These are phyloP conservation scores for Drosophila suboccidentalis DNA, from an alignment of 2,888 invertebrate genomes.

Conservation along the genomic window DNA sequence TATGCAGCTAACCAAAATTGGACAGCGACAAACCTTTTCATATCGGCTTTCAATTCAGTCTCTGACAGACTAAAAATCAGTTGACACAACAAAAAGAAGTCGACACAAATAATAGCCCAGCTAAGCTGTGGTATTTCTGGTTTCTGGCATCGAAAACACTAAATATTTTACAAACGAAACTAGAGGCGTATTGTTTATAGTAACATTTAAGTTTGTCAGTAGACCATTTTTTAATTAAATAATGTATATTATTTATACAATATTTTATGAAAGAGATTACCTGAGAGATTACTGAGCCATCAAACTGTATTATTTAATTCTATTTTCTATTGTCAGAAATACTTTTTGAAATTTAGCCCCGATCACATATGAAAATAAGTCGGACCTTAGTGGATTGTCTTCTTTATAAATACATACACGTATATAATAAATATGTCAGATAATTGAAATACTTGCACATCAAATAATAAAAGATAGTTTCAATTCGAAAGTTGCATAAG, in stretches of 20 bases:
- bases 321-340: too few relatives aligned
- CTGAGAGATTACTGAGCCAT: too few relatives aligned
- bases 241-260: not conserved
- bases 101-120: conserved; percentile 17
- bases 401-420: not conserved
- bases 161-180: conserved; percentile 39
- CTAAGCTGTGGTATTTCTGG: conserved; percentile 29
- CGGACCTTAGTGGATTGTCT: not conserved
- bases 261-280: not conserved
- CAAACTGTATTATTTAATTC: too few relatives aligned
- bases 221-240: not conserved
- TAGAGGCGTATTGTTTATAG: conserved; percentile 18
- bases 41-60: conserved; percentile 44
- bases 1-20: conserved; percentile 25
- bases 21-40: conserved; percentile 35
- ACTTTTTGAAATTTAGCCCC: too few relatives aligned
- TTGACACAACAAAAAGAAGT: conserved; percentile 3
- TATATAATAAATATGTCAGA: not conserved
- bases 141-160: conserved; percentile 12
- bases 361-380: too few relatives aligned
- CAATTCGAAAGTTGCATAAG: not conserved
- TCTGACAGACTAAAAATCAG: conserved; percentile 9
- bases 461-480: not conserved
- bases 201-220: not conserved
- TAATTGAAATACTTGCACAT: not conserved